phyloP scores from a whole-genome alignment of 2,113 vertebrate genomes.

The Picathartes gymnocephalus region DNA sequence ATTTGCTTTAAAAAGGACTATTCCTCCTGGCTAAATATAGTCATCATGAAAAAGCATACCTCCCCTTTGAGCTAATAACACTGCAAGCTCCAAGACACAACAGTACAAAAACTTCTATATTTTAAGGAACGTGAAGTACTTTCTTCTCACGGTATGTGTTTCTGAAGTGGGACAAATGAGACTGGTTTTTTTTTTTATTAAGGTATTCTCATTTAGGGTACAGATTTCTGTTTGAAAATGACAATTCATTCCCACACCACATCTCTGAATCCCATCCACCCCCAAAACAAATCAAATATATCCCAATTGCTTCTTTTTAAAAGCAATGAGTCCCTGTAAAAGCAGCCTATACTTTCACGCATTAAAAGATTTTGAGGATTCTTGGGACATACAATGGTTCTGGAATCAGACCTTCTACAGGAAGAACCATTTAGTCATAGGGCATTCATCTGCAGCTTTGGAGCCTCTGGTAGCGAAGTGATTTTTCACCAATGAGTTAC shows the following conservation, averaged over 20 bases:
- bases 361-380: background rate
- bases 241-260: background rate
- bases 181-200: background rate
- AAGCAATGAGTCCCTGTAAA: background rate
- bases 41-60: conserved; percentile 36
- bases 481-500: background rate
- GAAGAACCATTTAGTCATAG: background rate
- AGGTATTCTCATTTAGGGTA: background rate
- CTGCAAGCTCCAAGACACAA: conserved; percentile 8
- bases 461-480: background rate
- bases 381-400: background rate
- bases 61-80: conserved; percentile 29
- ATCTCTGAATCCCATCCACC: background rate
- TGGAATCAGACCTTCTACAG: background rate
- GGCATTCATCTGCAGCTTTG: background rate
- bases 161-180: background rate
- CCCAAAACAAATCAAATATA: background rate
- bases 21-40: conserved; percentile 61
- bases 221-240: background rate
- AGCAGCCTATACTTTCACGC: background rate
- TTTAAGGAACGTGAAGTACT: background rate
- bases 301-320: background rate
- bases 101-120: background rate
- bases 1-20: conserved; percentile 62
- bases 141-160: background rate